Percentiles rank a stretch among this genome's conserved stretches.
phyloP scores from a whole-genome alignment of 2,888 invertebrate species.

The Gasteruption jaculator region DNA sequence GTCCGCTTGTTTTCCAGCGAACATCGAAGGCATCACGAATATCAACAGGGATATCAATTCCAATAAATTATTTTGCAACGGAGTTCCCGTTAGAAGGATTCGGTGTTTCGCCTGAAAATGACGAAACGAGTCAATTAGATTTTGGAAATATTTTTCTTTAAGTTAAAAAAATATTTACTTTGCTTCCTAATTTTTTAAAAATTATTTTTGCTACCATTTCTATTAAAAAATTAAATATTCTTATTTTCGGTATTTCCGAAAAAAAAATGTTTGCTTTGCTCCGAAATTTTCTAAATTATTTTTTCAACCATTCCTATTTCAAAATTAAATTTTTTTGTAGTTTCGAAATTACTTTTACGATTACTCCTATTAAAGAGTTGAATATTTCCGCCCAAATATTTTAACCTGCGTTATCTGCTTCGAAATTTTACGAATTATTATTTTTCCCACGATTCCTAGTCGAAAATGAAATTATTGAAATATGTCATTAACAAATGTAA shows the following conservation, averaged over 20 bases:
- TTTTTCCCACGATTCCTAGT: background rate
- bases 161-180: no score
- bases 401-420: no score
- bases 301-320: no score
- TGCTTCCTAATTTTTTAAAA: no score
- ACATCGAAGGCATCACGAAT: conserved; percentile 95
- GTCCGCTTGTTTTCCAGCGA: conserved; percentile 81
- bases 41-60: conserved; percentile 93
- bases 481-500: background rate
- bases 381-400: no score
- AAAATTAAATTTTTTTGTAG: conserved; percentile 32
- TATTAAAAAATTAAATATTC: no score
- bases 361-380: background rate
- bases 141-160: background rate
- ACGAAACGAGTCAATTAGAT: conserved; percentile 28
- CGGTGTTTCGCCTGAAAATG: conserved; percentile 78
- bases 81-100: conserved; percentile 90
- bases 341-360: no score
- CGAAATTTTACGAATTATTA: conserved; percentile 5
- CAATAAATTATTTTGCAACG: conserved; percentile 91
- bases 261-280: conserved; percentile 10
- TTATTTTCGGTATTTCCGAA: no score
- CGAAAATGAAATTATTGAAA: background rate
- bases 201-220: no score
- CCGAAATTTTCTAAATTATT: conserved; percentile 7